Evolutionary conservation across 2,888 invertebrate species (phyloP).

Genomic region (Heliothis peltigera): DNA sequence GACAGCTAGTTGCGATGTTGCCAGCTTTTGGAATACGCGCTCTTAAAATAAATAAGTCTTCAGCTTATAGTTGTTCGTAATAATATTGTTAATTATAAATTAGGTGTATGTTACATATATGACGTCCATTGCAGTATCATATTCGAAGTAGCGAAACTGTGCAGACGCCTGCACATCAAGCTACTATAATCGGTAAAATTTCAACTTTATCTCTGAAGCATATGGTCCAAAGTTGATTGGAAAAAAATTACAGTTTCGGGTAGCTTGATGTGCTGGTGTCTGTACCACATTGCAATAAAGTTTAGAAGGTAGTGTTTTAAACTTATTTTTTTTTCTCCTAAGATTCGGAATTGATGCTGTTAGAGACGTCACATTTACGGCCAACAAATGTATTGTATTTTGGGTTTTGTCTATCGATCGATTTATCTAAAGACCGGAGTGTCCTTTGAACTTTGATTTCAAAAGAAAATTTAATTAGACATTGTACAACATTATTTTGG

Average conservation of each 20-base stretch:
- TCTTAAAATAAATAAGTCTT: slow-evolving; percentile 19
- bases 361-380: background rate
- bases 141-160: slow-evolving; percentile 3
- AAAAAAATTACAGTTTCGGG: too few species aligned
- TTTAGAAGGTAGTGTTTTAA: slow-evolving; percentile 50
- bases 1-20: too few species aligned
- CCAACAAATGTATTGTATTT: background rate
- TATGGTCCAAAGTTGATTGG: too few species aligned
- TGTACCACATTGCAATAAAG: background rate
- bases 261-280: too few species aligned
- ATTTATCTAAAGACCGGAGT: slow-evolving; percentile 14
- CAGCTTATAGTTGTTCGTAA: slow-evolving; percentile 19
- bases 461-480: slow-evolving; percentile 21
- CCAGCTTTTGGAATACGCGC: too few species aligned
- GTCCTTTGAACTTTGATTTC: slow-evolving; percentile 9
- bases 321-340: background rate
- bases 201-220: too few species aligned
- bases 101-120: background rate
- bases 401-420: too few species aligned
- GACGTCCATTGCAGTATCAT: background rate
- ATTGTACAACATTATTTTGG: slow-evolving; percentile 14
- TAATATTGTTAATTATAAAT: background rate
- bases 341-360: slow-evolving; percentile 9
- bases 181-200: too few species aligned
- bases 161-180: too few species aligned